phyloP scores from a whole-genome alignment of 2,113 vertebrate genomes.

The Peromyscus polionotus region DNA sequence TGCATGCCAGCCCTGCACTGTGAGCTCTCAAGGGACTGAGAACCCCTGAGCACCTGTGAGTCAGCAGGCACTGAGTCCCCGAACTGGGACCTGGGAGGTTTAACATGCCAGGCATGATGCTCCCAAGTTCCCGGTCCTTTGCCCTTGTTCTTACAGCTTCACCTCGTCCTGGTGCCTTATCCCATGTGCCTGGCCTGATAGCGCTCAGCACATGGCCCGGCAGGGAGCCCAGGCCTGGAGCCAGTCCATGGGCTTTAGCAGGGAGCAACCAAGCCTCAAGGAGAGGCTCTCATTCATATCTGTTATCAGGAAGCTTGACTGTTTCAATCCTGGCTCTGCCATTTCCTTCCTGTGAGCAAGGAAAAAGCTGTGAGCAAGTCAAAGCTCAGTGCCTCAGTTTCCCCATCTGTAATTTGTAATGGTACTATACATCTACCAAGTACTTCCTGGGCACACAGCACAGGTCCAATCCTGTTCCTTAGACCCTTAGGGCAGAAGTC shows the following conservation, averaged over 20 bases:
- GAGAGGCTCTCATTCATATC: neutral
- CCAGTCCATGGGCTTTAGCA: neutral
- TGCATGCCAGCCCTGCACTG: neutral
- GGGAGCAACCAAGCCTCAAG: neutral
- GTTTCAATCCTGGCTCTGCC: neutral
- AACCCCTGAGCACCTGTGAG: fast-evolving
- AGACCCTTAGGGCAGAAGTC: neutral
- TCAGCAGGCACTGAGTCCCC: neutral
- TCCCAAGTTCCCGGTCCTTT: neutral
- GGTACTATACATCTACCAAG: neutral
- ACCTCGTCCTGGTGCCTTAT: neutral
- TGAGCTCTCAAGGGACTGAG: neutral
- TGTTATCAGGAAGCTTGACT: neutral
- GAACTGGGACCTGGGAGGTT: neutral
- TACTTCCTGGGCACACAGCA: neutral
- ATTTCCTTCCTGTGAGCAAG: neutral
- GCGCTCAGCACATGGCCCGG: neutral
- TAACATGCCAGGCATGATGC: neutral
- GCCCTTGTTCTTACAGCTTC: neutral
- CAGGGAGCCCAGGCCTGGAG: neutral
- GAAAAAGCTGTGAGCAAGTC: neutral
- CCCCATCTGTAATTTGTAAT: neutral
- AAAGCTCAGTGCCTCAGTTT: neutral
- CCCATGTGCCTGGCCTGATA: neutral
- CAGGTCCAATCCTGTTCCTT: neutral